Evolutionary conservation across 2,888 invertebrate species (phyloP), one percentile per base, ranked within the genome.

Genomic region (Cheilosia variabilis): DNA sequence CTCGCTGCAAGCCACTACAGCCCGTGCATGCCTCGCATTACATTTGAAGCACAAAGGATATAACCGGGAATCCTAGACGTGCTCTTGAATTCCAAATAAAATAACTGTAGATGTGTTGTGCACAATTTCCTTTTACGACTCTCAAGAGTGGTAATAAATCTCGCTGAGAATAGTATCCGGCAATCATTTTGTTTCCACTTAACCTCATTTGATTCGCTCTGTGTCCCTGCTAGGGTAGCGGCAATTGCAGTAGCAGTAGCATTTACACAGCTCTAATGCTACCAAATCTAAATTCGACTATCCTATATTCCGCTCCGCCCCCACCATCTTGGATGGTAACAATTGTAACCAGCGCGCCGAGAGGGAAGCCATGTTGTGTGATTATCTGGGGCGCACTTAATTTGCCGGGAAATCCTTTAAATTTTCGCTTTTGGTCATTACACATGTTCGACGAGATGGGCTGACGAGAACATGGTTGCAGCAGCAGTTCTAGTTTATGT

Each of bases 101-200:
- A 86, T 86, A 77, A 68, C 86, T 86, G 76, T 86, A 71, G 86
- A 86, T 86, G 60, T 87, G 81, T 91, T 91, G 91, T 91, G 89
- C 90, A 91, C 91, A 91, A 91, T 91, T 91, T 91, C 91, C 91
- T 91, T 91, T 91, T 91, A 91, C 91, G 90, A 91, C 91, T 91
- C 91, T 91, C 91, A 89, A 90, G 92, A 91, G 91, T 90, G 91
- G 91, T 90, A 91, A 91, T 91, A 91, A 91, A 91, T 91, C 91
- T 91, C 90, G 89, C 91, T 90, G 90, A 90, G 91, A 91, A 91
- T 91, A 91, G 91, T 91, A 91, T 91, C 91, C 92, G 90, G 90
- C 90, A 90, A 79, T 87, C 87, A 86, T 88, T 90, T 91, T 89
- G 73, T 69, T 79, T 77, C 76, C 79, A 71, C 79, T 86, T 78